Evolutionary conservation across 2,888 invertebrate genomes (phyloP), one percentile per base, ranked within the genome.

Genomic region (Danaus chrysippus): DNA sequence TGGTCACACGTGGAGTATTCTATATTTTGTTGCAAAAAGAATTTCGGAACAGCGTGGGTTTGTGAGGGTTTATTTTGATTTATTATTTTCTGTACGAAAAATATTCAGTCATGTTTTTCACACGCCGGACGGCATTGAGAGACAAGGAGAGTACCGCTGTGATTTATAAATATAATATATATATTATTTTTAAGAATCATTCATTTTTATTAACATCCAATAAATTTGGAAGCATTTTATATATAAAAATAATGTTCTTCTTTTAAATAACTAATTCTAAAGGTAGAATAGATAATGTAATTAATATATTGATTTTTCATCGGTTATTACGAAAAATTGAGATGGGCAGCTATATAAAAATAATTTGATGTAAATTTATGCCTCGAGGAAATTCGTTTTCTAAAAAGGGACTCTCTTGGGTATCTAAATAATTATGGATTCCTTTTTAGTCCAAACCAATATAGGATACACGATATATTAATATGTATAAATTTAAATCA

Each of bases 11-110:
- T 60, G 60, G 63, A 63, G 56, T 55, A 62, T 42, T 59, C 61
- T 61, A 61, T 66, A 64, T 66, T 66, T 63, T 55, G 46, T 53
- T 34, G 64, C 61, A 64, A 66, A 66, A 66, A 66, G 63, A 66
- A 61, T 64, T 64, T 62, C 61, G 54, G 66, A 66, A 64, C 61
- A 59, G 63, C 61, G 55, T 59, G 66, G 61, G 23, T 59, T 62
- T 66, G 64, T 59, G 59, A 44, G 54, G 57, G 61, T 62, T 62
- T 59, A 63, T 64, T 58, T 17, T 59, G 59, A 54, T 61, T 59
- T 65, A 55, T 63, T 49, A 61, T 59, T 63, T 63, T 58, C 58
- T 15, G 13, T 46, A 9, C 13, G 46, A 15, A 34, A 56, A 60
- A 53, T 17, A 42, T 43, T 60, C 55, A 12, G 42, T 55, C 9